phyloP scores from a whole-genome alignment of 2,113 vertebrate species.

The mouse (Mus musculus) region GRCm39 chr5:63772501-63773000 shows the following conservation, averaged over 20 bases:
- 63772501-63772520: not conserved
- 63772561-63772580: not conserved
- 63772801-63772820: slow-evolving; percentile 40
- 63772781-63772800: slow-evolving; percentile 28
- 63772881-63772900: slow-evolving; percentile 48
- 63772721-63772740: not conserved
- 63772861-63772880: slow-evolving; percentile 57
- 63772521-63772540: not conserved
- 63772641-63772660: not conserved
- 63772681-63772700: not conserved
- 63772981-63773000: slow-evolving; percentile 45
- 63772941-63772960: slow-evolving; percentile 36
- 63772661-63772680: not conserved
- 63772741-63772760: not conserved
- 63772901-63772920: not conserved
- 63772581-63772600: not conserved
- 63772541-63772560: not conserved
- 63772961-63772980: not conserved
- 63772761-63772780: not conserved
- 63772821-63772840: not conserved
- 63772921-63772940: slow-evolving; percentile 25
- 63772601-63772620: not conserved
- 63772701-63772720: not conserved
- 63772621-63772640: not conserved
- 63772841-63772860: slow-evolving; percentile 22